These are phyloP conservation scores for Ostrea edulis DNA, from an alignment of 1,140 invertebrate species.

Conservation along the genomic window DNA sequence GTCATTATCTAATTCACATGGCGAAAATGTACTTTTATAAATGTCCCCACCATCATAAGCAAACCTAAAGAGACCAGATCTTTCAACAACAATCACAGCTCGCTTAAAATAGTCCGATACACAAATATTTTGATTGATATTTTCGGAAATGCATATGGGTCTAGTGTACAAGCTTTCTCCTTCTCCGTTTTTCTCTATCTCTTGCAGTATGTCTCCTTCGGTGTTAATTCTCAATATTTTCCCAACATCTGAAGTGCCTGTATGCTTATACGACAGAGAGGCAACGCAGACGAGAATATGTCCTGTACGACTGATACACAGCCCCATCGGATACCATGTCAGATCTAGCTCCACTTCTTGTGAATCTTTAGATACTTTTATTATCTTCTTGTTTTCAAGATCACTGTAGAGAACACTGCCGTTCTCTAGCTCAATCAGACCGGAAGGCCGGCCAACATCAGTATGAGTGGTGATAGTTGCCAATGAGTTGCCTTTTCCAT, in stretches of 20 bases:
- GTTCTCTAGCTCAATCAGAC: not conserved
- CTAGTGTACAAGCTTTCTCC: not conserved
- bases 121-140: constrained; percentile 2
- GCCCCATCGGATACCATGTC: constrained; percentile 5
- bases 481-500: not conserved
- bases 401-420: not conserved
- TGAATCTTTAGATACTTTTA: not conserved
- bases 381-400: not conserved
- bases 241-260: not conserved
- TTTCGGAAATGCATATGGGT: not conserved
- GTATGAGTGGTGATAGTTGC: not conserved
- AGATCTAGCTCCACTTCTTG: not conserved
- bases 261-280: not conserved
- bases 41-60: not conserved
- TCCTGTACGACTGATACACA: not conserved
- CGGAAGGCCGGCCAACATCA: not conserved
- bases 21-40: not conserved
- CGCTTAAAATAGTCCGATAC: not conserved
- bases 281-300: not conserved
- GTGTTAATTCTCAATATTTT: not conserved
- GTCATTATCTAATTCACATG: not conserved
- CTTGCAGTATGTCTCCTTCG: not conserved
- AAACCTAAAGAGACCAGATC: not conserved
- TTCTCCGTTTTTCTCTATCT: not conserved
- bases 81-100: not conserved